Conservation (phyloP, 2,888 invertebrate species). For the Hirtodrosophila trivittata region DNA sequence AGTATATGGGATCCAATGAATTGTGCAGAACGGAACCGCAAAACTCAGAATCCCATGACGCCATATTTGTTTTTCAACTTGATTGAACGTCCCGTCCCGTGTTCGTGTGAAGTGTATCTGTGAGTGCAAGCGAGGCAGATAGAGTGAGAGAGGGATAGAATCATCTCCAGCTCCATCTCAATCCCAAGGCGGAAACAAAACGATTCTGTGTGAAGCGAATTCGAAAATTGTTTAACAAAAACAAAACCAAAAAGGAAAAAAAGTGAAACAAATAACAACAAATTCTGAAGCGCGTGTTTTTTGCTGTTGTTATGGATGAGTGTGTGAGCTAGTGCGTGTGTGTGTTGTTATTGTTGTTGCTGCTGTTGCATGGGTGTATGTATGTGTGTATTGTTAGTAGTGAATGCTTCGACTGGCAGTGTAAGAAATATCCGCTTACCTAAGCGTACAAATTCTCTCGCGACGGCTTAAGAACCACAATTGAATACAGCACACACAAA, state of each 20-base stretch:
- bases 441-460: slow-evolving; percentile 76
- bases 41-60: slow-evolving; percentile 65
- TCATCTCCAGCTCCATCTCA: slow-evolving; percentile 16
- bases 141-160: slow-evolving; percentile 22
- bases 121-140: slow-evolving; percentile 24
- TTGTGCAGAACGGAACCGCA: slow-evolving; percentile 57
- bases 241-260: slow-evolving; percentile 30
- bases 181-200: slow-evolving; percentile 27
- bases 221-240: slow-evolving; percentile 34
- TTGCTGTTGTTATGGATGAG: slow-evolving; percentile 51
- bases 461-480: slow-evolving; percentile 60
- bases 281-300: slow-evolving; percentile 40
- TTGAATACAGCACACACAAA: slow-evolving; percentile 44
- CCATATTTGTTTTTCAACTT: slow-evolving; percentile 77
- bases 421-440: slow-evolving; percentile 76
- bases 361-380: slow-evolving; percentile 28
- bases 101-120: slow-evolving; percentile 42
- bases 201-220: slow-evolving; percentile 28
- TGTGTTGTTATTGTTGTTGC: slow-evolving; percentile 34
- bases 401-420: slow-evolving; percentile 57
- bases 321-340: slow-evolving; percentile 33
- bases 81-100: slow-evolving; percentile 43
- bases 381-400: slow-evolving; percentile 41
- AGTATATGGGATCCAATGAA: slow-evolving; percentile 18
- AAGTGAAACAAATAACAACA: slow-evolving; percentile 28